Evolutionary conservation across 2,113 vertebrate species (phyloP), one percentile per base, ranked within the genome.

Genomic region (Montifringilla adamsi): DNA sequence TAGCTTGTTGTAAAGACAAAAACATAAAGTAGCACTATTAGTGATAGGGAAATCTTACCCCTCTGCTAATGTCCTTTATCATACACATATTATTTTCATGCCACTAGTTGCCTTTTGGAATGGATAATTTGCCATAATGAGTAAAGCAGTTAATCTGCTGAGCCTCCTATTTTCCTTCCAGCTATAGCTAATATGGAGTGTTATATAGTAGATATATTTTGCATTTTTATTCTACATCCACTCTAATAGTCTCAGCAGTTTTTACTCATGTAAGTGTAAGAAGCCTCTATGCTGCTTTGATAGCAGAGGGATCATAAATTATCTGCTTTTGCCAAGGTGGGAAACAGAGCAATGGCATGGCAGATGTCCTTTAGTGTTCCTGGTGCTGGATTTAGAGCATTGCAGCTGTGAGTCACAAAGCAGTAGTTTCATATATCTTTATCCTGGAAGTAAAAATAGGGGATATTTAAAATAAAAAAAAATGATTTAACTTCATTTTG

Each of bases 101-200:
- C 27, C 26, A 67, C 85, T 62, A 37, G 85, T 80, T 92, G 76
- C 64, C 44, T 90, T 94, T 84, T 90, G 68, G 76, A 88, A 92
- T 44, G 56, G 17, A 50, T 75, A 63, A 96, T 93, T 94, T 96
- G 28, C 55, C 5, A 13, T 39, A 64, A 46, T 49, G n/a, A 80
- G 31, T 84, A 80, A 85, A 87, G 79, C 50, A 86, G 79, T 87
- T 85, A 74, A 22, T 78, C 68, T 94, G 28, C 41, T 41, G 41
- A 90, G 73, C 35, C 24, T 88, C 33, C 33, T 67, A 7, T 91
- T 88, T 93, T 90, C 39, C 75, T 93, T 88, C 59, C 55, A 92
- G 79, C 50, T 55, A 55, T 62, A 64, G 35, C 55, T 80, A 70
- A 70, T 56, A 37, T 17, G n/a, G 23, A 66, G 39, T 82, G 37